Percentiles rank a stretch among this genome's conserved stretches.
Conservation (phyloP, 2,888 invertebrate species). For the Patella pellucida region DNA sequence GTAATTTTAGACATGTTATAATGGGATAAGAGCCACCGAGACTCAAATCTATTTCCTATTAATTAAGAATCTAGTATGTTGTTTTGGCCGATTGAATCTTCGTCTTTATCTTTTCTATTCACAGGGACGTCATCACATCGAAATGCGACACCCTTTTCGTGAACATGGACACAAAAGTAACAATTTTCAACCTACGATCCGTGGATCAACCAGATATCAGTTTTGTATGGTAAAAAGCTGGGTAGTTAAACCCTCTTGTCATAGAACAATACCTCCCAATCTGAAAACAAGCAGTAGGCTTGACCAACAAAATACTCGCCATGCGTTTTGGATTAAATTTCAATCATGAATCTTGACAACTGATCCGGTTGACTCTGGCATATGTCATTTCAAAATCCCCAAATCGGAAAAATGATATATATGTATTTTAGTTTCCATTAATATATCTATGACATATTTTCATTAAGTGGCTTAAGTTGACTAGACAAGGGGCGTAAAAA, state of each 20-base stretch:
- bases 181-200: not conserved
- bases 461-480: too few relatives aligned
- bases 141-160: not conserved
- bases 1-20: not conserved
- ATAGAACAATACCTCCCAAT: not conserved
- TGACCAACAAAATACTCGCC: too few relatives aligned
- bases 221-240: constrained; percentile 6
- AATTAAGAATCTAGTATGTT: not conserved
- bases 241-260: not conserved
- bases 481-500: too few relatives aligned
- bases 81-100: not conserved
- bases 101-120: constrained; percentile 3
- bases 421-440: too few relatives aligned
- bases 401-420: too few relatives aligned
- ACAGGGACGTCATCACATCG: not conserved
- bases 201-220: not conserved
- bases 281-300: too few relatives aligned
- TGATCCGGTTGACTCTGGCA: constrained; percentile 3
- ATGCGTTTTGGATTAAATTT: too few relatives aligned
- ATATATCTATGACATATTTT: too few relatives aligned
- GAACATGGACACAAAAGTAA: not conserved
- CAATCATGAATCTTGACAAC: not conserved
- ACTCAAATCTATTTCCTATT: not conserved
- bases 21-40: not conserved
- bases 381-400: not conserved